Evolutionary conservation across 2,888 invertebrate species (phyloP).

Genomic region (Drosophila emarginata): DNA sequence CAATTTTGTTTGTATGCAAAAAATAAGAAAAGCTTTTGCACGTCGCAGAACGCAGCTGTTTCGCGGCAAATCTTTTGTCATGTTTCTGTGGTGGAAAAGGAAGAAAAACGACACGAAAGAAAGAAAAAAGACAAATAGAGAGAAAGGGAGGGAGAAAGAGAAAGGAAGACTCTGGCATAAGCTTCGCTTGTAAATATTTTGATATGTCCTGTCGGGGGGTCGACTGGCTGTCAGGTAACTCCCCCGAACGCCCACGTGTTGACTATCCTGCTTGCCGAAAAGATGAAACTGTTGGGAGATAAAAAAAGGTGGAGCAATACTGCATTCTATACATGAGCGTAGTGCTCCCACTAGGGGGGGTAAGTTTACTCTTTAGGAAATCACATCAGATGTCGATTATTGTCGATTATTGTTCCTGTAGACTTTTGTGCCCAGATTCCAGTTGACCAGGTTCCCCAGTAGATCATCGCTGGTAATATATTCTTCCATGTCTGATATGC

Average conservation of each 20-base stretch:
- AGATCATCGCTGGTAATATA: no score
- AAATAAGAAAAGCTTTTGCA: slow-evolving; percentile 6
- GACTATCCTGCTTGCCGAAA: background rate
- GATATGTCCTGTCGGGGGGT: background rate
- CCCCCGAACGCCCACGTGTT: slow-evolving; percentile 8
- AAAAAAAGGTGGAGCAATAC: background rate
- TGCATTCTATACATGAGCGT: background rate
- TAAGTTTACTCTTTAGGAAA: no score
- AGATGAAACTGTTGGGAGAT: background rate
- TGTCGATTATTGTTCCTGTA: no score
- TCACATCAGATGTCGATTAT: no score
- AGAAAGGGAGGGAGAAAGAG: background rate
- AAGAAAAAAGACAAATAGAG: background rate
- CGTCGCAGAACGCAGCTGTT: slow-evolving; percentile 42
- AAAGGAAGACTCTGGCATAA: background rate
- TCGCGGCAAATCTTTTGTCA: slow-evolving; percentile 49
- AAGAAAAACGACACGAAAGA: background rate
- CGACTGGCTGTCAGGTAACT: background rate
- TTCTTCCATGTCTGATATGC: no score
- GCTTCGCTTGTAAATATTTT: slow-evolving; percentile 16
- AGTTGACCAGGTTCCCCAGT: no score
- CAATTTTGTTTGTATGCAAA: slow-evolving; percentile 8
- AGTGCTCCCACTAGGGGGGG: no score
- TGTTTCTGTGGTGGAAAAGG: slow-evolving; percentile 24
- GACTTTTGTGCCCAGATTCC: no score